Percentiles rank a stretch among this genome's conserved stretches.
These are phyloP conservation scores for Pelvicachromis taeniatus DNA, from an alignment of 2,113 vertebrate species.

Conservation along the genomic window DNA sequence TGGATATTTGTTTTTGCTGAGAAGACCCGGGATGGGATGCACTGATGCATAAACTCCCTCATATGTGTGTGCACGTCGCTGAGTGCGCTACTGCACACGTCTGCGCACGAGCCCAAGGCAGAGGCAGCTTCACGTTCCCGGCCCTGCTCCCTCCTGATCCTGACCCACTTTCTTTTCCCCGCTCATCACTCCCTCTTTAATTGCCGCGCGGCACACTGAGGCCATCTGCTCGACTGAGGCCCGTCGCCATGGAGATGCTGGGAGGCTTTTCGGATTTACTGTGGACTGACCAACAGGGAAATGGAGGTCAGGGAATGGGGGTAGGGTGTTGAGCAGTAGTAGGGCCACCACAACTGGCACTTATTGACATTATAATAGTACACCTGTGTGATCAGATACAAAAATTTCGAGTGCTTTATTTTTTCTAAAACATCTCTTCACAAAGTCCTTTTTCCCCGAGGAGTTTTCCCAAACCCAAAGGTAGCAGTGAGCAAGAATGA, in stretches of 20 bases:
- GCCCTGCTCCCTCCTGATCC: conserved; percentile 49
- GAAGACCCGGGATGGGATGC: conserved; percentile 14
- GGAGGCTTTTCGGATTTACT: conserved; percentile 79
- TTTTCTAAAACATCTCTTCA: not conserved
- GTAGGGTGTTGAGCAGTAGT: conserved; percentile 39
- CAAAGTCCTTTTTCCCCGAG: not conserved
- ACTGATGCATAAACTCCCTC: conserved; percentile 28
- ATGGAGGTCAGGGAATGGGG: conserved; percentile 69
- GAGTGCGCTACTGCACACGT: conserved; percentile 1
- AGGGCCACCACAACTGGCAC: conserved; percentile 30
- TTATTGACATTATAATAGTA: not conserved
- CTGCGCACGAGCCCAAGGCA: conserved; percentile 22
- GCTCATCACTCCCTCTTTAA: conserved; percentile 70
- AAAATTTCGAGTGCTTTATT: not conserved
- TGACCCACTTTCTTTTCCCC: conserved; percentile 66
- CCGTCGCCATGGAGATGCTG: conserved; percentile 76
- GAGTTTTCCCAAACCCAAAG: not conserved
- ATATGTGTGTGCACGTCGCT: not conserved
- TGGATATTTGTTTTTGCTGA: conserved; percentile 56
- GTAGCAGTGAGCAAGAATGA: not conserved
- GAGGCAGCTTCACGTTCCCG: conserved; percentile 35
- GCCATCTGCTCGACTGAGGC: conserved; percentile 78
- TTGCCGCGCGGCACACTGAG: conserved; percentile 74
- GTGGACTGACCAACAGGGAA: conserved; percentile 62
- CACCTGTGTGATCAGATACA: conserved; percentile 10